These are phyloP conservation scores for Microplitis demolitor DNA, from an alignment of 1,140 invertebrate genomes.

Conservation along the genomic window DNA sequence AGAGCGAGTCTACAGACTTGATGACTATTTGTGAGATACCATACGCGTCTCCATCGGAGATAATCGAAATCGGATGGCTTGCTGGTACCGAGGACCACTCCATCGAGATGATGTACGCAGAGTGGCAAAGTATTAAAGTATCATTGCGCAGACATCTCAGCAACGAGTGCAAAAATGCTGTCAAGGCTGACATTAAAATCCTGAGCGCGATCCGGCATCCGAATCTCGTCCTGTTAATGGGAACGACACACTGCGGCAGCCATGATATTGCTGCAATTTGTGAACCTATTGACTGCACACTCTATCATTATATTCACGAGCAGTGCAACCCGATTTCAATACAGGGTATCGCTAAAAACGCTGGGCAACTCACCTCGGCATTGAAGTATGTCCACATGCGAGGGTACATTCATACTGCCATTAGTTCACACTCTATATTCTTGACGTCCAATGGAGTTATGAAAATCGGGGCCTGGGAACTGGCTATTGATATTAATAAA, in stretches of 20 bases:
- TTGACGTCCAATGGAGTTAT: conserved; percentile 39
- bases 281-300: conserved; percentile 46
- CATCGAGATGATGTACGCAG: conserved; percentile 44
- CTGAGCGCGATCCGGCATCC: conserved; percentile 48
- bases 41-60: conserved; percentile 35
- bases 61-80: conserved; percentile 48
- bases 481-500: conserved; percentile 33
- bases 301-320: conserved; percentile 49
- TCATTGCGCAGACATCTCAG: conserved; percentile 42
- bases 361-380: conserved; percentile 42
- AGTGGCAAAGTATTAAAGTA: conserved; percentile 49
- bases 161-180: conserved; percentile 36
- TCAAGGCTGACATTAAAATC: conserved; percentile 45
- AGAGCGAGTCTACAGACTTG: not conserved
- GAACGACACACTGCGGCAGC: conserved; percentile 37
- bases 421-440: conserved; percentile 48
- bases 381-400: conserved; percentile 45
- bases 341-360: conserved; percentile 40
- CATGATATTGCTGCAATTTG: conserved; percentile 47
- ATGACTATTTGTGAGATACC: conserved; percentile 37
- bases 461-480: conserved; percentile 52
- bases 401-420: conserved; percentile 45
- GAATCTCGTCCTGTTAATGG: conserved; percentile 48
- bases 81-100: conserved; percentile 48
- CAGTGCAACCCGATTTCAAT: conserved; percentile 41